Evolutionary conservation across 2,797 vertebrate genomes (phyloP).

Genomic region (Lates japonicus): DNA sequence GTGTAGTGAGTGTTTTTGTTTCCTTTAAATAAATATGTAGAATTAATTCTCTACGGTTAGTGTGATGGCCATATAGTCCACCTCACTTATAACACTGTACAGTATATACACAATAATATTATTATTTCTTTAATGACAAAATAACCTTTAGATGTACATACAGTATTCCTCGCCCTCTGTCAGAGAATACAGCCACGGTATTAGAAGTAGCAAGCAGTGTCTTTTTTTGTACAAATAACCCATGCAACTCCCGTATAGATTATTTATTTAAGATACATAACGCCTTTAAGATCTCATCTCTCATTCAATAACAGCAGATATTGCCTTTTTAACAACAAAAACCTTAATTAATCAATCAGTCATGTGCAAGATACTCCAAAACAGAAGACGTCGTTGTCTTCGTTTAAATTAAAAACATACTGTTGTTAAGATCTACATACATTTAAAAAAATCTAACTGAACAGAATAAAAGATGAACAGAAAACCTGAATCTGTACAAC

Average conservation of each 20-base stretch:
- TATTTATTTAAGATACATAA: slow-evolving; percentile 81
- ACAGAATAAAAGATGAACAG: slow-evolving; percentile 54
- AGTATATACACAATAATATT: slow-evolving; percentile 87
- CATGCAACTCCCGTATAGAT: slow-evolving; percentile 82
- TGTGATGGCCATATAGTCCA: slow-evolving; percentile 70
- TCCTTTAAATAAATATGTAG: slow-evolving; percentile 87
- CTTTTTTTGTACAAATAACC: slow-evolving; percentile 80
- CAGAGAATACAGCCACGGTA: slow-evolving; percentile 85
- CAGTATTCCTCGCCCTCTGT: slow-evolving; percentile 78
- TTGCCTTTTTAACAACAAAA: slow-evolving; percentile 84
- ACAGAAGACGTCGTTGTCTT: slow-evolving; percentile 51
- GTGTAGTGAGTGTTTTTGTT: slow-evolving; percentile 79
- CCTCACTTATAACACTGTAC: slow-evolving; percentile 85
- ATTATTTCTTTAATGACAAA: slow-evolving; percentile 83
- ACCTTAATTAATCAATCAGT: slow-evolving; percentile 43
- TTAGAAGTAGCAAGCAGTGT: slow-evolving; percentile 84
- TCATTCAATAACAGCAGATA: slow-evolving; percentile 88
- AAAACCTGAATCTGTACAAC: slow-evolving; percentile 85
- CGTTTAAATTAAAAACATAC: slow-evolving; percentile 66
- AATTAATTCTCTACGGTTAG: slow-evolving; percentile 78
- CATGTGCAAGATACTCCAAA: slow-evolving; percentile 83
- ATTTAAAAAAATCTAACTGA: slow-evolving; percentile 46
- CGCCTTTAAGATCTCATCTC: slow-evolving; percentile 74
- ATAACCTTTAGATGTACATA: slow-evolving; percentile 86
- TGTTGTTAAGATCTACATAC: slow-evolving; percentile 68